phyloP scores from a whole-genome alignment of 2,888 invertebrate genomes.

The Chalcosyrphus nemorum region DNA sequence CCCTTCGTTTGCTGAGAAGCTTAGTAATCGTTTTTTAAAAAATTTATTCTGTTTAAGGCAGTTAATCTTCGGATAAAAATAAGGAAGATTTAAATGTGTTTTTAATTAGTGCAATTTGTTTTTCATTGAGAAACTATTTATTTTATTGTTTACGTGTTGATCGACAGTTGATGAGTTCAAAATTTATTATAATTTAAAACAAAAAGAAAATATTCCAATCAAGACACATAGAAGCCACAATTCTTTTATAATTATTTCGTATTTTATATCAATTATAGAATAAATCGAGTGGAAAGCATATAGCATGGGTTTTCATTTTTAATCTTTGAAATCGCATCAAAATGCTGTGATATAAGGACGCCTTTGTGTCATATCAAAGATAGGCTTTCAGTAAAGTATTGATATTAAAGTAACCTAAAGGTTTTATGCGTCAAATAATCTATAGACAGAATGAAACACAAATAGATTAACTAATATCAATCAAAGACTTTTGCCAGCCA shows the following conservation, averaged over 20 bases:
- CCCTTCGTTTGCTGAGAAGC: not conserved
- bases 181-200: not conserved
- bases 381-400: too few species aligned
- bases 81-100: not conserved
- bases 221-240: not conserved
- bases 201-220: not conserved
- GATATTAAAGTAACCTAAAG: too few species aligned
- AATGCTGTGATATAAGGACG: too few species aligned
- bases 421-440: too few species aligned
- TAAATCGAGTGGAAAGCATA: conserved; percentile 14
- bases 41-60: conserved; percentile 8
- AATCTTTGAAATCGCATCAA: too few species aligned
- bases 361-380: too few species aligned
- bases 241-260: not conserved
- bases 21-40: conserved; percentile 5
- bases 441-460: too few species aligned
- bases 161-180: not conserved
- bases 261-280: conserved; percentile 21
- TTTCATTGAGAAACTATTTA: not conserved
- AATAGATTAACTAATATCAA: too few species aligned
- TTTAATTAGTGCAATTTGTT: conserved; percentile 35
- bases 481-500: too few species aligned
- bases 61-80: not conserved
- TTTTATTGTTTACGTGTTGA: not conserved
- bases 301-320: not conserved